Evolutionary conservation across 2,888 invertebrate genomes (phyloP).

Genomic region (Harpalus rubripes): DNA sequence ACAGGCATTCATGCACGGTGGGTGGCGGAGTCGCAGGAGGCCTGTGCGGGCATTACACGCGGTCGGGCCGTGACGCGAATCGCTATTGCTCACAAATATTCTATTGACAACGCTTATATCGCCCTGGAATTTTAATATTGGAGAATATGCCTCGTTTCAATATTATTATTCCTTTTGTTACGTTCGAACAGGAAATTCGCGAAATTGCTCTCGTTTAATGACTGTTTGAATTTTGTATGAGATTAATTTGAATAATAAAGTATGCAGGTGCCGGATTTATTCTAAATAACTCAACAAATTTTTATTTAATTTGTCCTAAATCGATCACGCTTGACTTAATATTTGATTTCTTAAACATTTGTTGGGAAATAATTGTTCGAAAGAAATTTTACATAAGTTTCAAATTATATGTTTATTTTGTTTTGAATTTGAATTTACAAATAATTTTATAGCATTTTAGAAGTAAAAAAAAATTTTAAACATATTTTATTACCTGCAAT

Average conservation of each 20-base stretch:
- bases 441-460: not conserved
- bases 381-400: not conserved
- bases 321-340: slow-evolving; percentile 3
- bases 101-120: slow-evolving; percentile 68
- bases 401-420: not conserved
- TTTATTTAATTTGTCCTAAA: slow-evolving; percentile 25
- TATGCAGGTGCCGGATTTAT: slow-evolving; percentile 15
- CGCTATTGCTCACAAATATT: slow-evolving; percentile 67
- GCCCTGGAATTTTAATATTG: slow-evolving; percentile 65
- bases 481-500: too few relatives aligned
- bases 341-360: slow-evolving; percentile 30
- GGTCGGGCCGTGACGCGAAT: slow-evolving; percentile 67
- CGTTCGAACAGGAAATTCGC: slow-evolving; percentile 40
- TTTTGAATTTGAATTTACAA: not conserved
- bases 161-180: slow-evolving; percentile 61
- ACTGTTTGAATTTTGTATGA: slow-evolving; percentile 54
- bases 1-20: not conserved
- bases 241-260: slow-evolving; percentile 58
- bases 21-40: not conserved
- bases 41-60: slow-evolving; percentile 57
- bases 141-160: slow-evolving; percentile 58
- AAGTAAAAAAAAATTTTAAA: too few relatives aligned
- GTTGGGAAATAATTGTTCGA: not conserved
- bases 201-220: slow-evolving; percentile 52
- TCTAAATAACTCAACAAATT: slow-evolving; percentile 9